These are phyloP conservation scores for Cotesia congregata DNA, from an alignment of 2,888 invertebrate genomes.

Conservation along the genomic window DNA sequence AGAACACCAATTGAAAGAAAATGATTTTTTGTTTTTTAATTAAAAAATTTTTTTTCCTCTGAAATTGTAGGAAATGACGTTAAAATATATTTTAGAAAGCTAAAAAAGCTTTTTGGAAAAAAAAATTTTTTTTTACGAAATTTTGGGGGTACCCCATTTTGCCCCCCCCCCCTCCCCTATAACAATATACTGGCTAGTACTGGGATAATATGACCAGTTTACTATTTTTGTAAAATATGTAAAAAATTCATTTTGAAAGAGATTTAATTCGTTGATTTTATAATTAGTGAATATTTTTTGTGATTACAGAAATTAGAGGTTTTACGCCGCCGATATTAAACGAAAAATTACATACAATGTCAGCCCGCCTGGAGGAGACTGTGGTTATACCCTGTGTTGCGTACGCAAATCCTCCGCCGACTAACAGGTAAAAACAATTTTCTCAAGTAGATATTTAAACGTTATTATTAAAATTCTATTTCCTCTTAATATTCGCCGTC, in stretches of 20 bases:
- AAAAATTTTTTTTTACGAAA: no score
- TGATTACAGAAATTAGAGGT: conserved; percentile 72
- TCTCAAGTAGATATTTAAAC: neutral
- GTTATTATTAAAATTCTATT: neutral
- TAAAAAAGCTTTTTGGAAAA: no score
- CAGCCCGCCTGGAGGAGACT: conserved; percentile 72
- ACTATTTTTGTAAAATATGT: neutral
- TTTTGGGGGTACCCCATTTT: no score
- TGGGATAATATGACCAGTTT: neutral
- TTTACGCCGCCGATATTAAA: conserved; percentile 75
- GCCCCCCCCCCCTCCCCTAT: no score
- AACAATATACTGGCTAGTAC: no score
- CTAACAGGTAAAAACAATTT: conserved; percentile 71
- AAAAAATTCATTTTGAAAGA: no score
- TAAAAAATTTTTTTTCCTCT: no score
- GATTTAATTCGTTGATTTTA: no score
- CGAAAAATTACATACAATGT: conserved; percentile 72
- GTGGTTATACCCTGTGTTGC: conserved; percentile 77
- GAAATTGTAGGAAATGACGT: no score
- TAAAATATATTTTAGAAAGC: no score
- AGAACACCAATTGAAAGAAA: no score
- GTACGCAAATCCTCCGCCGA: conserved; percentile 75
- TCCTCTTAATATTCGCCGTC: neutral
- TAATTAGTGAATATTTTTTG: neutral
- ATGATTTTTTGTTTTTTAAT: no score